phyloP scores from a whole-genome alignment of 2,113 vertebrate genomes.

The Calyptomena viridis region DNA sequence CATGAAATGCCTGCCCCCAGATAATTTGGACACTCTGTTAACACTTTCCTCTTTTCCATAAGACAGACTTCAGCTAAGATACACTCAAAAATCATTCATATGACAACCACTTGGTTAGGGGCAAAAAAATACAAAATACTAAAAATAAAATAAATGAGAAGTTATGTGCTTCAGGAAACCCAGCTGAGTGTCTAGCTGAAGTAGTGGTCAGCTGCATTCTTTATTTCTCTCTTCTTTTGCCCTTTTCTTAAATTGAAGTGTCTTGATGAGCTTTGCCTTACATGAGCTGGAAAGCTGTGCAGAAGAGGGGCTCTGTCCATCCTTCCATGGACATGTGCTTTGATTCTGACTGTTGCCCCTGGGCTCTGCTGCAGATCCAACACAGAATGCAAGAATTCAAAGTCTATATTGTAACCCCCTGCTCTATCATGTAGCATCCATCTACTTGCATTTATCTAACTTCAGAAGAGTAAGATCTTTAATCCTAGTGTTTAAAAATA shows the following conservation, averaged over 20 bases:
- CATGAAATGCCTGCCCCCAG: neutral
- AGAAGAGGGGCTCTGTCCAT: neutral
- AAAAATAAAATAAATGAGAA: neutral
- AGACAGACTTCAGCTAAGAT: neutral
- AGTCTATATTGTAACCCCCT: neutral
- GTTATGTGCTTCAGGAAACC: neutral
- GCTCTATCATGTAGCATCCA: neutral
- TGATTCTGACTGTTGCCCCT: neutral
- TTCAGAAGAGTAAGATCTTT: neutral
- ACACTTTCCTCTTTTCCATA: neutral
- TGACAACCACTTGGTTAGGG: neutral
- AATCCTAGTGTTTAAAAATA: slow-evolving; percentile 6
- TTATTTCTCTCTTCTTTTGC: neutral
- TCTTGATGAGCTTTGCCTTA: neutral
- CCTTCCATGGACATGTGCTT: neutral
- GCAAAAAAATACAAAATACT: neutral
- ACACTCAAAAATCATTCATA: neutral
- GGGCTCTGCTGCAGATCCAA: neutral
- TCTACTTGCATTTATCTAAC: neutral
- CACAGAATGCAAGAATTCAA: neutral
- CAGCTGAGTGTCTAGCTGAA: neutral
- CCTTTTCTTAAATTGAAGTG: neutral
- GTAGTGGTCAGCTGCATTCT: neutral
- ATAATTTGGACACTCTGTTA: neutral
- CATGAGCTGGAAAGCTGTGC: neutral